These are phyloP conservation scores for Apostichopus parvimensis DNA, from an alignment of 35 echinoderm and acorn worm species.

Conservation along the genomic window DNA sequence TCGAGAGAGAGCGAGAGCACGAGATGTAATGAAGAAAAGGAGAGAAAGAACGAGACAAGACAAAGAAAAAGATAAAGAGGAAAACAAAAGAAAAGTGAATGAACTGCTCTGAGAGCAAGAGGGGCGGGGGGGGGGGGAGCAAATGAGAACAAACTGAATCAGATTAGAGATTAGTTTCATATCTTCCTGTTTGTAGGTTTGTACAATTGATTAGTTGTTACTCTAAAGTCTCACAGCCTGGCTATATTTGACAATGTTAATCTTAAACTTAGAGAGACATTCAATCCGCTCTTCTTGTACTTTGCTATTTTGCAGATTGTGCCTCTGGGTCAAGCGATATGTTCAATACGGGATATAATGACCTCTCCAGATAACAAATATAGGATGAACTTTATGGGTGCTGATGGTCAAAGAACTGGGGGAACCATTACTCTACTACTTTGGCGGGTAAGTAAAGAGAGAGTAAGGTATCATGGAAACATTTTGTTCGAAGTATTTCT, in stretches of 20 bases:
- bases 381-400: conserved; percentile 69
- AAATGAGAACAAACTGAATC: background rate
- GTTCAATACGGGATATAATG: conserved; percentile 89
- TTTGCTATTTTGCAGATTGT: conserved; percentile 48
- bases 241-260: no score
- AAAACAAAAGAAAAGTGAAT: no score
- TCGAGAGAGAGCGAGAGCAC: no score
- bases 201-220: no score
- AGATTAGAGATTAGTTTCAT: background rate
- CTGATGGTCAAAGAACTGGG: conserved; percentile 58
- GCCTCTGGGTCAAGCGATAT: conserved; percentile 81
- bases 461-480: no score
- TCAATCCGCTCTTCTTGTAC: background rate
- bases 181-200: background rate
- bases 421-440: conserved; percentile 82
- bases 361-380: conserved; percentile 76
- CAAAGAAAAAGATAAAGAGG: no score
- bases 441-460: conserved; percentile 75
- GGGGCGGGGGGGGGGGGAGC: no score
- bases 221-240: background rate
- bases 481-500: no score
- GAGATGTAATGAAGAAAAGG: no score
- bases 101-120: no score
- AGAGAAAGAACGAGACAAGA: no score
- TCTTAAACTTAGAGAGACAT: no score